These are phyloP conservation scores for Zenarchopterus dispar DNA, from an alignment of 2,797 vertebrate species.

Conservation along the genomic window DNA sequence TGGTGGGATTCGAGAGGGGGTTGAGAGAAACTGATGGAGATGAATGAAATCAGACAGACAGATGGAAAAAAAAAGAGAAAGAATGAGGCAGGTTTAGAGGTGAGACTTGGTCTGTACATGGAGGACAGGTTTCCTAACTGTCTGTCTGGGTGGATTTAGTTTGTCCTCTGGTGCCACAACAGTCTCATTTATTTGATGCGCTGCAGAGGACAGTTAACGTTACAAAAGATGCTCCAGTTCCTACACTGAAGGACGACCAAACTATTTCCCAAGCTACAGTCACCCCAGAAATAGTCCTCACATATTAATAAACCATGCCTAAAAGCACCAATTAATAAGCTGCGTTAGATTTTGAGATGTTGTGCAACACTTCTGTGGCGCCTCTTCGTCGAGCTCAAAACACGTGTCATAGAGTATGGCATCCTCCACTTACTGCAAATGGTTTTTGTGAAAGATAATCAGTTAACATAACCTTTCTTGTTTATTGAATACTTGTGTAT, in stretches of 20 bases:
- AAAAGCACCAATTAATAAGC: too few species aligned
- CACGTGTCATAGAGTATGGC: too few species aligned
- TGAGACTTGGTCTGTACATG: conserved; percentile 34
- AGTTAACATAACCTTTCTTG: too few species aligned
- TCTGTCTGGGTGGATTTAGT: conserved; percentile 20
- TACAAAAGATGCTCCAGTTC: neutral
- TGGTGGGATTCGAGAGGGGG: conserved; percentile 20
- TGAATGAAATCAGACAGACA: neutral
- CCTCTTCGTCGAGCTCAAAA: too few species aligned
- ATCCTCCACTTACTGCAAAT: too few species aligned
- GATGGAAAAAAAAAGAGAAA: neutral
- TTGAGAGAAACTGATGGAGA: conserved; percentile 8
- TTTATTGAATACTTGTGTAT: too few species aligned
- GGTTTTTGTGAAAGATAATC: too few species aligned
- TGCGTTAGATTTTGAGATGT: too few species aligned
- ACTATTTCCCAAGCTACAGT: too few species aligned
- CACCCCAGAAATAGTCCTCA: too few species aligned
- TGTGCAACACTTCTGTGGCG: too few species aligned
- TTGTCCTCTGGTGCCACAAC: conserved; percentile 52
- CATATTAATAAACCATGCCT: too few species aligned
- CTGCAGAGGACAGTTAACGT: neutral
- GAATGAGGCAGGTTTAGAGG: conserved; percentile 18
- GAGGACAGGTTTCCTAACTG: conserved; percentile 17
- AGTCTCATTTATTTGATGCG: conserved; percentile 43
- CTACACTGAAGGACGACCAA: neutral